phyloP scores from a whole-genome alignment of 2,888 invertebrate species.

The Synergus umbraculus region DNA sequence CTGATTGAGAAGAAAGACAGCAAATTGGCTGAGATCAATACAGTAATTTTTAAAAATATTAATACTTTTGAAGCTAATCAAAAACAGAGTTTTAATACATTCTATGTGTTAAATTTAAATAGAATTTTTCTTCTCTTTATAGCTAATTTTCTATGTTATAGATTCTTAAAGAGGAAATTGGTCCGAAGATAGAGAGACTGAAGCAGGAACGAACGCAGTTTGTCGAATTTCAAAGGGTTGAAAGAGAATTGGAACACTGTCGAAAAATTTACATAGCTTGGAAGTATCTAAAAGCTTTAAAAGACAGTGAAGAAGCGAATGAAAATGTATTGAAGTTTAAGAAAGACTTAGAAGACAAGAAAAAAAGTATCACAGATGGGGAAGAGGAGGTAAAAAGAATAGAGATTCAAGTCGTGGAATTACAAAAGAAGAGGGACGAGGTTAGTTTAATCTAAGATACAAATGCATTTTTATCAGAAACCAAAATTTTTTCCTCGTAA shows the following conservation, averaged over 20 bases:
- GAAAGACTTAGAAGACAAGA: conserved; percentile 80
- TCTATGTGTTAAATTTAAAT: too few species aligned
- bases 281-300: conserved; percentile 81
- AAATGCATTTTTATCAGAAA: not conserved
- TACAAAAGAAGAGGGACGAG: conserved; percentile 83
- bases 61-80: too few species aligned
- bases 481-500: not conserved
- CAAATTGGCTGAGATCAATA: conserved; percentile 91
- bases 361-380: conserved; percentile 80
- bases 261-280: conserved; percentile 86
- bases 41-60: conserved; percentile 78
- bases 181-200: conserved; percentile 92
- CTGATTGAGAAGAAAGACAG: conserved; percentile 95
- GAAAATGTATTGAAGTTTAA: conserved; percentile 80
- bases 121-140: not conserved
- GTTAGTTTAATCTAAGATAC: conserved; percentile 76
- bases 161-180: conserved; percentile 90
- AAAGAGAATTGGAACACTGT: conserved; percentile 90
- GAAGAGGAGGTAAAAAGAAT: conserved; percentile 79
- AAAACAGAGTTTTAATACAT: too few species aligned
- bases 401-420: conserved; percentile 81
- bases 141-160: conserved; percentile 63
- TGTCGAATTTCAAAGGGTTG: conserved; percentile 91
- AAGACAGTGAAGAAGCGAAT: conserved; percentile 79
- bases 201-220: conserved; percentile 91